Evolutionary conservation across 1,140 invertebrate species (phyloP).

Genomic region (Euura lappo): DNA sequence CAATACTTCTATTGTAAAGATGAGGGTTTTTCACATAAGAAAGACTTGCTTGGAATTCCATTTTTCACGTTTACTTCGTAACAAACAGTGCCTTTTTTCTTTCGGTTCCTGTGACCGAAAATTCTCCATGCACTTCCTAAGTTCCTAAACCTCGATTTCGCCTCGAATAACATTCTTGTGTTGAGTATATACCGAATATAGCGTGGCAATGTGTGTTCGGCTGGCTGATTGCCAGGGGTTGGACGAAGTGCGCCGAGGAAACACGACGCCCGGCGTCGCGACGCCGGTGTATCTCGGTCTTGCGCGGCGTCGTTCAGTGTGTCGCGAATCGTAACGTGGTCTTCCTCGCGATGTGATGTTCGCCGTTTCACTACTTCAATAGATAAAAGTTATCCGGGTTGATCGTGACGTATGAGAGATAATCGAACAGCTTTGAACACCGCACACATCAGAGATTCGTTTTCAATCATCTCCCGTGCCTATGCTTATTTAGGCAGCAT

Average conservation of each 20-base stretch:
- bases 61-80: too few relatives aligned
- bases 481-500: not conserved
- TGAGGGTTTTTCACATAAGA: too few relatives aligned
- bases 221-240: conserved; percentile 6
- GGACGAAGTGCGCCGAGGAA: conserved; percentile 4
- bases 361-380: not conserved
- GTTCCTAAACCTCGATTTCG: too few relatives aligned
- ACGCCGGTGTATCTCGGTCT: conserved; percentile 1
- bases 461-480: not conserved
- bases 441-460: not conserved
- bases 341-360: not conserved
- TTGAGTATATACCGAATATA: not conserved
- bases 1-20: too few relatives aligned
- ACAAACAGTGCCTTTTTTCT: too few relatives aligned
- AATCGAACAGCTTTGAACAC: not conserved
- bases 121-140: too few relatives aligned
- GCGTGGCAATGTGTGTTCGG: not conserved
- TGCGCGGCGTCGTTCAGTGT: not conserved
- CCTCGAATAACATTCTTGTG: too few relatives aligned
- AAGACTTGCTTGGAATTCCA: too few relatives aligned
- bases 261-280: conserved; percentile 3
- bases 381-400: not conserved
- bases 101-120: too few relatives aligned
- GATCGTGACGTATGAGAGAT: not conserved
- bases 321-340: conserved; percentile 1